These are phyloP conservation scores for Bombus vancouverensis DNA, from an alignment of 1,140 invertebrate species.

Conservation along the genomic window DNA sequence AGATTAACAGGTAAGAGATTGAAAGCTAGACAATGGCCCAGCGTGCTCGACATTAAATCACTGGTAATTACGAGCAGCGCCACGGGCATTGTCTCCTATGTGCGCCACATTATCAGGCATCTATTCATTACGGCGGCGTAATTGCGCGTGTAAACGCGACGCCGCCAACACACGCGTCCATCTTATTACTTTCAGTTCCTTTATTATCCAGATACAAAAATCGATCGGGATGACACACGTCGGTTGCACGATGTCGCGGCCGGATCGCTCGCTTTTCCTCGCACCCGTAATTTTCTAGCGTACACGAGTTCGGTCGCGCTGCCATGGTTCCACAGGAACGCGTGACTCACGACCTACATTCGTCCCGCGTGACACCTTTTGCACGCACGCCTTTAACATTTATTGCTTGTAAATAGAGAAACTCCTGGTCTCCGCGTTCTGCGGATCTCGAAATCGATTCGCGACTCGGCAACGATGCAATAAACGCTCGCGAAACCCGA, in stretches of 20 bases:
- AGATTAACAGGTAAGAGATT: conserved; percentile 21
- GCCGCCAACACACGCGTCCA: neutral
- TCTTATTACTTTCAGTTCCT: conserved; percentile 23
- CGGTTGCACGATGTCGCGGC: neutral
- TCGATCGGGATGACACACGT: conserved; percentile 26
- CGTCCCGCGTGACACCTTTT: conserved; percentile 32
- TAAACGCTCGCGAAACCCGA: neutral
- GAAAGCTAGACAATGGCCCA: neutral
- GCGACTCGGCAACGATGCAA: neutral
- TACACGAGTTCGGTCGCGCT: neutral
- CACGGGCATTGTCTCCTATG: conserved; percentile 28
- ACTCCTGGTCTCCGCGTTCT: neutral
- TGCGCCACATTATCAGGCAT: conserved; percentile 23
- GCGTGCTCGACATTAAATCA: conserved; percentile 40
- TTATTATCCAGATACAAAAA: conserved; percentile 46
- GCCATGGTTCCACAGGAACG: conserved; percentile 15
- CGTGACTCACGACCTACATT: conserved; percentile 53
- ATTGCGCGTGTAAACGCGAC: conserved; percentile 40
- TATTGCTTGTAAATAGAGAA: conserved; percentile 53
- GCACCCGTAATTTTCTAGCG: conserved; percentile 34
- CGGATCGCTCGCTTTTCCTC: conserved; percentile 18
- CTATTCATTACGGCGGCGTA: conserved; percentile 45
- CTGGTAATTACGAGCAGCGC: conserved; percentile 35
- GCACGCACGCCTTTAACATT: conserved; percentile 13
- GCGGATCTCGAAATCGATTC: neutral